Percentiles rank a stretch among this genome's conserved stretches.
Evolutionary conservation across 1,140 invertebrate species (phyloP).

Genomic region (Drosophila kepulauana): DNA sequence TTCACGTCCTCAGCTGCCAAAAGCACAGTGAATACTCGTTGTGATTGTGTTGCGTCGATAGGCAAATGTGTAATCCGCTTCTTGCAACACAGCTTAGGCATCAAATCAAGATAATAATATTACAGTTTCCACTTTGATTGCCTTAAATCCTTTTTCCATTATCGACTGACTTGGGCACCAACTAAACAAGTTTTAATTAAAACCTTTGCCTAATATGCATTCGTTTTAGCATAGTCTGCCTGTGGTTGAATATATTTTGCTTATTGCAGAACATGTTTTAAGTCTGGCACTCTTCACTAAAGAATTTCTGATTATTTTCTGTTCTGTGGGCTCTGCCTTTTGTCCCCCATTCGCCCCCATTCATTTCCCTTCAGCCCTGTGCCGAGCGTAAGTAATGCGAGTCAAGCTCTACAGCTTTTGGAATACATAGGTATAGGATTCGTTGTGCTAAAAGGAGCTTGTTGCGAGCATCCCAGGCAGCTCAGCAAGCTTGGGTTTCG

Average conservation of each 20-base stretch:
- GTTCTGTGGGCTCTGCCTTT: constrained; percentile 9
- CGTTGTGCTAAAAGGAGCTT: constrained; percentile 44
- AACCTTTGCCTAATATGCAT: background rate
- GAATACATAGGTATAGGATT: constrained; percentile 6
- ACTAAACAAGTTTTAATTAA: background rate
- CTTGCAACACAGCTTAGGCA: constrained; percentile 6
- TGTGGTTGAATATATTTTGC: constrained; percentile 2
- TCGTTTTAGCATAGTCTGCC: background rate
- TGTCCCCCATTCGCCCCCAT: background rate
- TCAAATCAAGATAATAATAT: constrained; percentile 30
- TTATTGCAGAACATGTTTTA: constrained; percentile 21
- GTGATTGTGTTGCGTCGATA: constrained; percentile 4
- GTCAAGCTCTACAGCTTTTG: background rate
- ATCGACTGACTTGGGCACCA: background rate
- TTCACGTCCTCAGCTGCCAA: background rate
- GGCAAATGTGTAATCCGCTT: constrained; percentile 22
- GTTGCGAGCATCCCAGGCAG: constrained; percentile 28
- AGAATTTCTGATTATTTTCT: constrained; percentile 33
- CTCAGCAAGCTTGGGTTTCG: constrained; percentile 14
- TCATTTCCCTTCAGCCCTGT: background rate
- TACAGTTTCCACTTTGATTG: constrained; percentile 20
- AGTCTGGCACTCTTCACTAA: constrained; percentile 16
- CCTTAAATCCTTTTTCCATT: constrained; percentile 6
- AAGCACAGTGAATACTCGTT: background rate
- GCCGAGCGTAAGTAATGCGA: constrained; percentile 10